Evolutionary conservation across 2,797 vertebrate species (phyloP).

Genomic region (Gymnothorax javanicus): DNA sequence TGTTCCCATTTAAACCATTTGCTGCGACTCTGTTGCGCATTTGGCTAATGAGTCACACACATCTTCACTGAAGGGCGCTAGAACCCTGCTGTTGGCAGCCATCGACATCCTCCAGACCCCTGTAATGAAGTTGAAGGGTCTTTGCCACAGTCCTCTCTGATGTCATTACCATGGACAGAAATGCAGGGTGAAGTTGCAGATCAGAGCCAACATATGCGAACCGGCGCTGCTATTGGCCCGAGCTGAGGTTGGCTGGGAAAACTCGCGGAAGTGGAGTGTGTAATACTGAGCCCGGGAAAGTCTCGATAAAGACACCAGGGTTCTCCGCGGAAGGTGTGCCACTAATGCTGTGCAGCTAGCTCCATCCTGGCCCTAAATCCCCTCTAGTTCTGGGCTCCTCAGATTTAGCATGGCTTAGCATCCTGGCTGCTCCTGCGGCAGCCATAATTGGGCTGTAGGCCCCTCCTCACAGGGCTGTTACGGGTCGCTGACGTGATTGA

Average conservation of each 20-base stretch:
- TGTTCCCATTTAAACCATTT: not conserved
- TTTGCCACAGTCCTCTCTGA: constrained; percentile 44
- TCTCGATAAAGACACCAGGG: constrained; percentile 51
- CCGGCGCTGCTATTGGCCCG: constrained; percentile 64
- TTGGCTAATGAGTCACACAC: constrained; percentile 37
- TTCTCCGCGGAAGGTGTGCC: not conserved
- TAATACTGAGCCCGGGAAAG: constrained; percentile 58
- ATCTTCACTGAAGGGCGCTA: constrained; percentile 39
- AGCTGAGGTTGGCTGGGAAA: constrained; percentile 65
- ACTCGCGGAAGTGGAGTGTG: constrained; percentile 71
- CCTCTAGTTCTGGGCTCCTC: not conserved
- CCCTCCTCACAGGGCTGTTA: not conserved
- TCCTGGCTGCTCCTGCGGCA: not conserved
- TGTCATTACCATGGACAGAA: constrained; percentile 41
- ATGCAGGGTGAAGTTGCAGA: constrained; percentile 29
- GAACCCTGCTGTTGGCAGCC: constrained; percentile 47
- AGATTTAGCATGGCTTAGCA: not conserved
- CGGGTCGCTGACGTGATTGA: not conserved
- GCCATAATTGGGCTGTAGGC: not conserved
- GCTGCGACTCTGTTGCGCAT: constrained; percentile 35
- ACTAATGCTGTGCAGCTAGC: not conserved
- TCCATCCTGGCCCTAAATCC: not conserved
- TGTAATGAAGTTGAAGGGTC: constrained; percentile 50
- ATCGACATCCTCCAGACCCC: constrained; percentile 40
- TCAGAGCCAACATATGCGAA: constrained; percentile 63